Conservation (phyloP, 2,113 vertebrate genomes). For the Antechinus flavipes region DNA sequence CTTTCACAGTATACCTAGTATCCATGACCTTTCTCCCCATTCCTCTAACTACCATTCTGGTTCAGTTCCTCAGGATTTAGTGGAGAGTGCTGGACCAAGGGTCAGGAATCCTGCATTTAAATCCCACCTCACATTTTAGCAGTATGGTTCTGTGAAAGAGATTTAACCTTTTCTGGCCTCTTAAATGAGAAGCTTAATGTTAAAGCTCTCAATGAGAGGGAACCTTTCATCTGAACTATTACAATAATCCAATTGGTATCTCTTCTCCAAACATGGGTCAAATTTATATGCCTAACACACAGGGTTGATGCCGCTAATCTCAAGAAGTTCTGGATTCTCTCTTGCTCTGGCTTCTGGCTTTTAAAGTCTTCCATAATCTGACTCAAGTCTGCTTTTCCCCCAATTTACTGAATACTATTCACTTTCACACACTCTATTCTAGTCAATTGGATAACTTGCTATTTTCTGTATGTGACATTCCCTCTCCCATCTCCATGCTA, state of each 20-base stretch:
- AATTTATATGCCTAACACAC: neutral
- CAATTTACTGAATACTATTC: neutral
- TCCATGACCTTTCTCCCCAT: neutral
- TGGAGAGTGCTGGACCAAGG: neutral
- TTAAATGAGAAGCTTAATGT: neutral
- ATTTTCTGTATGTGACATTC: neutral
- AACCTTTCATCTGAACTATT: neutral
- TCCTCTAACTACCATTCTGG: neutral
- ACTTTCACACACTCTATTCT: neutral
- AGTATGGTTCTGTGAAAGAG: neutral
- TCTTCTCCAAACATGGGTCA: neutral
- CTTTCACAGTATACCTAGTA: neutral
- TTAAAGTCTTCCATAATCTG: neutral
- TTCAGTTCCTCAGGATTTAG: neutral
- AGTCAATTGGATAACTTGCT: neutral
- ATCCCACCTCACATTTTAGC: neutral
- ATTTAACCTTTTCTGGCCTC: neutral
- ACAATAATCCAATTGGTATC: neutral
- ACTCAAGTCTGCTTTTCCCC: neutral
- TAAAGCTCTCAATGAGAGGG: neutral
- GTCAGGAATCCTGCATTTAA: no score
- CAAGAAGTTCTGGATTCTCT: neutral
- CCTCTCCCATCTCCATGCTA: neutral
- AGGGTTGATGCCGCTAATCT: neutral
- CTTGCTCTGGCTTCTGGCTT: neutral